phyloP scores from a whole-genome alignment of 2,888 invertebrate species.

The Drosophila nigritarsus region DNA sequence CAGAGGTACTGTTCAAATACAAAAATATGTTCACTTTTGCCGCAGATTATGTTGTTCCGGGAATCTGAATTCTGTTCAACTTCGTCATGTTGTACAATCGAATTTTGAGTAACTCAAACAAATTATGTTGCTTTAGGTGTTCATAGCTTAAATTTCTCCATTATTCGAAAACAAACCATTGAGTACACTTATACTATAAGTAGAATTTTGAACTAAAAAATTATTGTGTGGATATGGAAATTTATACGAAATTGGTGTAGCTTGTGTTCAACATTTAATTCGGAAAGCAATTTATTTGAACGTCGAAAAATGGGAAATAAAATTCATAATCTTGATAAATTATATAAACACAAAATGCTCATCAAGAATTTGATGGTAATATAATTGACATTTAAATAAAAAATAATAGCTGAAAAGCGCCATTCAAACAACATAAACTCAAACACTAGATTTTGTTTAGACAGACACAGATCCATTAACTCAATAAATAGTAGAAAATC shows the following conservation, averaged over 20 bases:
- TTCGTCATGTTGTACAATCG: background rate
- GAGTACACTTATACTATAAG: background rate
- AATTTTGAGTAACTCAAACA: background rate
- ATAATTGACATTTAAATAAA: conserved; percentile 25
- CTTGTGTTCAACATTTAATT: background rate
- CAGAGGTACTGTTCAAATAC: conserved; percentile 4
- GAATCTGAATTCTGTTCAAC: background rate
- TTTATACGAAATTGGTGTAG: background rate
- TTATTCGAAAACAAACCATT: background rate
- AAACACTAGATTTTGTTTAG: conserved; percentile 43
- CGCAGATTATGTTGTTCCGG: background rate
- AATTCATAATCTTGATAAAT: conserved; percentile 25
- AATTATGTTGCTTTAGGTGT: background rate
- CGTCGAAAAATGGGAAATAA: background rate
- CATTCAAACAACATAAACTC: conserved; percentile 17
- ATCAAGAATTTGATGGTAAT: background rate
- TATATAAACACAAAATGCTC: conserved; percentile 36
- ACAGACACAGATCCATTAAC: conserved; percentile 18
- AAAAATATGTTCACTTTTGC: background rate
- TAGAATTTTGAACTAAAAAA: background rate
- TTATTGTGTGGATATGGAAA: background rate
- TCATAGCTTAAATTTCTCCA: background rate
- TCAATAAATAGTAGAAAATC: conserved; percentile 14
- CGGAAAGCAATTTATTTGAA: background rate
- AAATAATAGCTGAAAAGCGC: conserved; percentile 1